These are phyloP conservation scores for Popillia japonica DNA, from an alignment of 1,140 invertebrate species.

Conservation along the genomic window DNA sequence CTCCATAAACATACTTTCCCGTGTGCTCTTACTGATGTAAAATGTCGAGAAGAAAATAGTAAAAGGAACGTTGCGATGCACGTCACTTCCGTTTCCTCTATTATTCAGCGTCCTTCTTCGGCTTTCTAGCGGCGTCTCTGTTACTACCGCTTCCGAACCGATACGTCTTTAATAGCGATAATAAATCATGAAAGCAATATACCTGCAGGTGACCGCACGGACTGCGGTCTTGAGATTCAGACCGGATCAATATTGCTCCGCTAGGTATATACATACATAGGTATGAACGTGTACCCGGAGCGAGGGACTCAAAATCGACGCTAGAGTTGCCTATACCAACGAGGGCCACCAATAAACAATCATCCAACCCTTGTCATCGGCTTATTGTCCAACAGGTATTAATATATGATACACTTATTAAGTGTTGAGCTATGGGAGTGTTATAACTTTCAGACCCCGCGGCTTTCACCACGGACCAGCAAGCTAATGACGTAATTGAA, in stretches of 20 bases:
- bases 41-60: background rate
- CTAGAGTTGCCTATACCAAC: constrained; percentile 39
- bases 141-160: constrained; percentile 8
- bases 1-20: background rate
- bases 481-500: constrained; percentile 28
- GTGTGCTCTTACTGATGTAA: background rate
- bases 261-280: background rate
- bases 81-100: constrained; percentile 32
- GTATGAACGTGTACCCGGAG: background rate
- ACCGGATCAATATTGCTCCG: constrained; percentile 50
- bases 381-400: constrained; percentile 54
- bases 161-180: constrained; percentile 50
- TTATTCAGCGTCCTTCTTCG: constrained; percentile 21
- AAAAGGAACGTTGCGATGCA: constrained; percentile 2
- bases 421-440: constrained; percentile 24
- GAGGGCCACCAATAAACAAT: constrained; percentile 50
- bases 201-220: constrained; percentile 51
- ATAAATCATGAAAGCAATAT: constrained; percentile 51
- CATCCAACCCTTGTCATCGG: constrained; percentile 52
- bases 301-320: constrained; percentile 1
- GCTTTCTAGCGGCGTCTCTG: constrained; percentile 1
- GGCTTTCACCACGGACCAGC: constrained; percentile 4
- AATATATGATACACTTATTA: constrained; percentile 45
- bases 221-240: constrained; percentile 49
- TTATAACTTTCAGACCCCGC: constrained; percentile 8